Conservation (phyloP, 2,888 invertebrate species). For the Pollenia labialis region DNA sequence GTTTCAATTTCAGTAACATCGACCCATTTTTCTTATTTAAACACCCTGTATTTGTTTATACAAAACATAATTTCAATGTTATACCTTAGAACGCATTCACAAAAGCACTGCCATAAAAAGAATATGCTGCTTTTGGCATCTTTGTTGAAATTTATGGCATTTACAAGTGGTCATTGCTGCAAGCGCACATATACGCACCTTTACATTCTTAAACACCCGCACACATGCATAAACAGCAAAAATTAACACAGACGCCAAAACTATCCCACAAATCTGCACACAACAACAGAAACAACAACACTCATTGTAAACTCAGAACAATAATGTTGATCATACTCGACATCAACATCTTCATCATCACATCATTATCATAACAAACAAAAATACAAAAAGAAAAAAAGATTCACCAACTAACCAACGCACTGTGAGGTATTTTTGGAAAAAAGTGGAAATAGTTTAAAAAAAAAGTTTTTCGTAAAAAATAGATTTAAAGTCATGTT, state of each 20-base stretch:
- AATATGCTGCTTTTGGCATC: conserved; percentile 59
- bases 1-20: no score
- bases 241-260: neutral
- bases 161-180: conserved; percentile 63
- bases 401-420: neutral
- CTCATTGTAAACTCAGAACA: conserved; percentile 34
- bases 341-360: conserved; percentile 20
- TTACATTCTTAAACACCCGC: neutral
- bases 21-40: neutral
- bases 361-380: conserved; percentile 23
- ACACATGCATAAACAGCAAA: neutral
- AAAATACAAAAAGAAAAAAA: neutral
- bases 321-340: conserved; percentile 34
- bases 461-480: no score
- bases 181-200: conserved; percentile 6
- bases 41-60: neutral
- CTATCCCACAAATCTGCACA: neutral
- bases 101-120: neutral
- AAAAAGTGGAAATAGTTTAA: no score
- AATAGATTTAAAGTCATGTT: no score
- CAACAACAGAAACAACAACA: neutral
- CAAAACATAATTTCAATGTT: neutral
- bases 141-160: conserved; percentile 66
- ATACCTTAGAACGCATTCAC: neutral
- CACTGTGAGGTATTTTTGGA: no score